These are phyloP conservation scores for Dryomyza anilis DNA, from an alignment of 2,888 invertebrate species.

Conservation along the genomic window DNA sequence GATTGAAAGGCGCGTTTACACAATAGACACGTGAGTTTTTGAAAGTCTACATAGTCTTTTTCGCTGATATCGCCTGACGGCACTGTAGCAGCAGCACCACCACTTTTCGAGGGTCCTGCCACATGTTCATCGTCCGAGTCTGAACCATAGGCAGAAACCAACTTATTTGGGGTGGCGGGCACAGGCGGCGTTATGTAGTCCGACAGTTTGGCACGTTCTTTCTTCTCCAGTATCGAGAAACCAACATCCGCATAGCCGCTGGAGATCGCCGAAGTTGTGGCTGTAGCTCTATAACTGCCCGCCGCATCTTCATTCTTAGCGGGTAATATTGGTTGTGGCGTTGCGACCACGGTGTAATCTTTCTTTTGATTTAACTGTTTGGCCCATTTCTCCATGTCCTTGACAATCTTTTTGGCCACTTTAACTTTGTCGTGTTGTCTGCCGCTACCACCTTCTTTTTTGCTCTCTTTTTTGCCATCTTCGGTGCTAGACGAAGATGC, in stretches of 20 bases:
- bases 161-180: slow-evolving; percentile 56
- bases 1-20: slow-evolving; percentile 95
- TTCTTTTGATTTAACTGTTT: slow-evolving; percentile 96
- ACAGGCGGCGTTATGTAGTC: slow-evolving; percentile 53
- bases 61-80: slow-evolving; percentile 63
- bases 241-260: slow-evolving; percentile 88
- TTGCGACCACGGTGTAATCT: slow-evolving; percentile 64
- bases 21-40: slow-evolving; percentile 87
- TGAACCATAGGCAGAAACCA: slow-evolving; percentile 77
- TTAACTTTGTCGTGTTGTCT: slow-evolving; percentile 95
- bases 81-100: slow-evolving; percentile 16
- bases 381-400: slow-evolving; percentile 88
- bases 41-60: slow-evolving; percentile 83
- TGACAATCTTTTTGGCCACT: slow-evolving; percentile 96
- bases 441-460: slow-evolving; percentile 72
- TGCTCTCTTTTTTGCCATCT: slow-evolving; percentile 52
- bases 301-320: slow-evolving; percentile 41
- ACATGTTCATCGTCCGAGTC: slow-evolving; percentile 65
- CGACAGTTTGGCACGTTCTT: slow-evolving; percentile 60
- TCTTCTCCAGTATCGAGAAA: slow-evolving; percentile 87
- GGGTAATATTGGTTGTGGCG: slow-evolving; percentile 52
- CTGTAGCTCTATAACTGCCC: slow-evolving; percentile 22
- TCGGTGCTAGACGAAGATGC: slow-evolving; percentile 33
- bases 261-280: slow-evolving; percentile 16
- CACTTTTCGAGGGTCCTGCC: slow-evolving; percentile 50